These are phyloP conservation scores for Ceratotherium simum DNA, from an alignment of 2,113 vertebrate genomes.

Conservation along the genomic window DNA sequence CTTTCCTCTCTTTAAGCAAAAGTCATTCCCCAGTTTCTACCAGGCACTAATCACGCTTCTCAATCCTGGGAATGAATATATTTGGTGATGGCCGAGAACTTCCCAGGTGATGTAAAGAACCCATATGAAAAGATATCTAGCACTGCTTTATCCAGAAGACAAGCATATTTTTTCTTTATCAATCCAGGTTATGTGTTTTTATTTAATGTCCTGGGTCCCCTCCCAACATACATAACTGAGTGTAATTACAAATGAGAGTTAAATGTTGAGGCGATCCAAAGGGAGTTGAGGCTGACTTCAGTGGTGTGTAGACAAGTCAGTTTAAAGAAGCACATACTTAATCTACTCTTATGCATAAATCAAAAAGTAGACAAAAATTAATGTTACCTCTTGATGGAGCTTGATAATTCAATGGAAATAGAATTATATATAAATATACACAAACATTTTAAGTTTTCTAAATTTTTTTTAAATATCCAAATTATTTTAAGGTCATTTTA, in stretches of 20 bases:
- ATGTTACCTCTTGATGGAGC: neutral
- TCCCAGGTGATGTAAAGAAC: neutral
- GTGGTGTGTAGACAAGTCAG: neutral
- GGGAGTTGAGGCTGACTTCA: neutral
- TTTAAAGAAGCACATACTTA: neutral
- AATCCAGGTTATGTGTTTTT: neutral
- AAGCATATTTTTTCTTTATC: neutral
- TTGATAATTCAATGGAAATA: neutral
- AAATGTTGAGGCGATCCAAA: neutral
- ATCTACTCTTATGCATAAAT: neutral
- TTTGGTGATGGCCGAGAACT: neutral
- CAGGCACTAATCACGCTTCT: neutral
- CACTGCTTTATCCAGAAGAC: neutral
- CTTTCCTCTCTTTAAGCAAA: neutral
- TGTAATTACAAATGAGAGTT: neutral
- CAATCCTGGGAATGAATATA: neutral
- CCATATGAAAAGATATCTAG: neutral
- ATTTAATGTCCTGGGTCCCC: neutral
- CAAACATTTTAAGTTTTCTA: neutral
- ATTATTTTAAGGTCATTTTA: conserved; percentile 9
- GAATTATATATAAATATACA: neutral
- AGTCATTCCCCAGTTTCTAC: neutral
- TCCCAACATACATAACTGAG: neutral
- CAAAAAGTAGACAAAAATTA: neutral
- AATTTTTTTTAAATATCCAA: neutral